Evolutionary conservation across 2,797 vertebrate species (phyloP).

Genomic region (Smutsia temminckii): DNA sequence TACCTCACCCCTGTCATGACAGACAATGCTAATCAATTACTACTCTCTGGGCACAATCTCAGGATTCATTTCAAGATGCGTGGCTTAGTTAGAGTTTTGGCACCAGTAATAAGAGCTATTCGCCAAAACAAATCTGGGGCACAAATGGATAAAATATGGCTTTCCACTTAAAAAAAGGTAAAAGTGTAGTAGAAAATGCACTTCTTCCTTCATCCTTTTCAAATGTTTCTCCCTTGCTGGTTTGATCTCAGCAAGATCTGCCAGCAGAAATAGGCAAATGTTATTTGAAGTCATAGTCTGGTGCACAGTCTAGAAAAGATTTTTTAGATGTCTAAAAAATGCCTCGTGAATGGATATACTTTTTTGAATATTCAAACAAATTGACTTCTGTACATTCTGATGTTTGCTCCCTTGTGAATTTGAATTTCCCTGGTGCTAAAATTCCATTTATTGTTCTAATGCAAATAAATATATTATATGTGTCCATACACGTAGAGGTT

Average conservation of each 20-base stretch:
- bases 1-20: slow-evolving; percentile 32
- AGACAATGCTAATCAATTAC: slow-evolving; percentile 72
- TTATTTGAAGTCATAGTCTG: slow-evolving; percentile 56
- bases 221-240: background rate
- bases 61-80: slow-evolving; percentile 50
- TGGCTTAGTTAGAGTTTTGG: slow-evolving; percentile 61
- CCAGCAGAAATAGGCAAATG: slow-evolving; percentile 49
- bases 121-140: slow-evolving; percentile 53
- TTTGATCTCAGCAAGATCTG: slow-evolving; percentile 54
- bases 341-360: slow-evolving; percentile 35
- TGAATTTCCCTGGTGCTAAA: slow-evolving; percentile 75
- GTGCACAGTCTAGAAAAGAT: slow-evolving; percentile 8
- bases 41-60: slow-evolving; percentile 7
- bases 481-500: background rate
- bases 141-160: slow-evolving; percentile 52
- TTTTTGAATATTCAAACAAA: slow-evolving; percentile 77
- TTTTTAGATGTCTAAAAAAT: slow-evolving; percentile 27
- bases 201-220: slow-evolving; percentile 43
- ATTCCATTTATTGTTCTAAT: slow-evolving; percentile 74
- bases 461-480: slow-evolving; percentile 58
- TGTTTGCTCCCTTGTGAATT: slow-evolving; percentile 62
- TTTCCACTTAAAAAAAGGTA: slow-evolving; percentile 50
- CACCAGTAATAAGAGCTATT: slow-evolving; percentile 28
- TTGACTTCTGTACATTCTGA: slow-evolving; percentile 71
- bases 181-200: slow-evolving; percentile 43